Evolutionary conservation across 92 coral and sea anemone species (phyloP), one percentile per base, ranked within the genome.

Genomic region (Zoanthus sociatus): DNA sequence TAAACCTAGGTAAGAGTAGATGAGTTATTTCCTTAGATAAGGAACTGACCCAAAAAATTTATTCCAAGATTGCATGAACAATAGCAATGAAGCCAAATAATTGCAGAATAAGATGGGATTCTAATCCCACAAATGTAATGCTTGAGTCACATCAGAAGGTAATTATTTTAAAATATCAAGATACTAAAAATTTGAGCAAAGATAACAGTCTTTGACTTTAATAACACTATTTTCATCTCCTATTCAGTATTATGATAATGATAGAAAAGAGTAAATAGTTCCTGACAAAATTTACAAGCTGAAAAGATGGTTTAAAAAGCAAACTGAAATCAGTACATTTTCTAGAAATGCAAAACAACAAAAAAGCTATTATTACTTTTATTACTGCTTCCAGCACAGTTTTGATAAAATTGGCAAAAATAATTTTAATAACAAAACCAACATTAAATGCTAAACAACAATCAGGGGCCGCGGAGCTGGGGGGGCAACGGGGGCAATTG

Each of bases 351-450:
- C 61, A 33, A 71, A 20, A 12, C 58, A 13, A 46, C 21, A 31
- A 51, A 14, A 30, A 53, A 77, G 20, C 45, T 30, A 26, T 15
- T n/a, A 63, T 17, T 5, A 17, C n/a, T 16, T 14, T 3, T 51
- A 5, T 77, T 53, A 77, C 82, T 77, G 82, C 67, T 77, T 77
- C 82, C 82, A 77, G 82, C 82, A 77, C 87, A 83, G 64, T 45
- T 70, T 64, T 71, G 76, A 20, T 63, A 18, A 63, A 63, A 63
- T 63, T 7, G 69, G 21, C 69, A 63, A 63, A 63, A 63, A 63
- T 50, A 7, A 50, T 11, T 37, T 37, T 37, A 37, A 37, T 37
- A 58, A 63, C 30, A 63, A 63, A 63, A 63, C 69, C 26, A n/a
- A n/a, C 69, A 17, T 58, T 58, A 58, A 63, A 3, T 63, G 10